These are phyloP conservation scores for Mystacides longicornis DNA, from an alignment of 2,888 invertebrate genomes.

Conservation along the genomic window DNA sequence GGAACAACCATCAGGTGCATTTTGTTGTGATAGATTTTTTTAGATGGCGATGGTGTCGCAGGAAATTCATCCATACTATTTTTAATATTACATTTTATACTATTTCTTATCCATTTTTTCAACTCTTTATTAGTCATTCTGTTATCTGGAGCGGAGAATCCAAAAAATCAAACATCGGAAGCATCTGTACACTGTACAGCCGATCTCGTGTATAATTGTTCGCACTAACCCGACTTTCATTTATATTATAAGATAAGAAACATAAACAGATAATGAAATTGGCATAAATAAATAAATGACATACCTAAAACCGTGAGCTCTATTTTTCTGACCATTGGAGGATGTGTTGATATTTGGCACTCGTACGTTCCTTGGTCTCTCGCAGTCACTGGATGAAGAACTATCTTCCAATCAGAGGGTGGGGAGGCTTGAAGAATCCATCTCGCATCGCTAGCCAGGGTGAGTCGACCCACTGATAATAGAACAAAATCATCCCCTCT, in stretches of 20 bases:
- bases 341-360: constrained; percentile 73
- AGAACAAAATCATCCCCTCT: constrained; percentile 60
- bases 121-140: too few species aligned
- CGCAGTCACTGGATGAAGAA: constrained; percentile 64
- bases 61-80: too few species aligned
- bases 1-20: too few species aligned
- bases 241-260: not conserved
- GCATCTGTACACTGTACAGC: too few species aligned
- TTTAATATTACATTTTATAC: too few species aligned
- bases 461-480: constrained; percentile 60
- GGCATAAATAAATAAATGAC: constrained; percentile 30
- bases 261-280: not conserved
- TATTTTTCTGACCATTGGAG: constrained; percentile 62
- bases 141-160: too few species aligned
- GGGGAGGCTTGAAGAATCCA: constrained; percentile 62
- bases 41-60: too few species aligned
- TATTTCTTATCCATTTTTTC: too few species aligned
- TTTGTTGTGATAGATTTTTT: too few species aligned
- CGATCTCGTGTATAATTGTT: too few species aligned
- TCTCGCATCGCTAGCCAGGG: constrained; percentile 57
- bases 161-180: too few species aligned
- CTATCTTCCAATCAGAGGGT: constrained; percentile 71
- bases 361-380: constrained; percentile 73
- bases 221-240: too few species aligned
- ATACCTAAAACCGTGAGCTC: constrained; percentile 66